These are phyloP conservation scores for Machaerirhynchus nigripectus DNA, from an alignment of 2,113 vertebrate species.

Conservation along the genomic window DNA sequence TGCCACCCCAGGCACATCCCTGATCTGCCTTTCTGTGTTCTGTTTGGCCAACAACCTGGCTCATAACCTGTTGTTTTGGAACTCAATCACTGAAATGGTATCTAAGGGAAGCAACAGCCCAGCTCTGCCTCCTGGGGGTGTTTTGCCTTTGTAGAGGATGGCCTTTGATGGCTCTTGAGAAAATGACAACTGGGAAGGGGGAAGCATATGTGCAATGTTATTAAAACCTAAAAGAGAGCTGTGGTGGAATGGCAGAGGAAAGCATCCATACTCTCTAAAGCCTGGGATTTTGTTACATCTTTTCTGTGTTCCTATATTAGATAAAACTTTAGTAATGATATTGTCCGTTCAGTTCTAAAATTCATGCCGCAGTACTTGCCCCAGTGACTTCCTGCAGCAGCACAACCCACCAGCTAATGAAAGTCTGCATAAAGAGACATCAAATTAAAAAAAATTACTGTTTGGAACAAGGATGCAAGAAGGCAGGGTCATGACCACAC, in stretches of 20 bases:
- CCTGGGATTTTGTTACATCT: not conserved
- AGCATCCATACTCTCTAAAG: not conserved
- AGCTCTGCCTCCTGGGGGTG: not conserved
- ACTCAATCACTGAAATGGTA: not conserved
- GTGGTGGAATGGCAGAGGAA: not conserved
- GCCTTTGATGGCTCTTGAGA: not conserved
- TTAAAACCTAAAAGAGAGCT: not conserved
- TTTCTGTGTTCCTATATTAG: not conserved
- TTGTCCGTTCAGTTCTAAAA: not conserved
- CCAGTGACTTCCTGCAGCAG: not conserved
- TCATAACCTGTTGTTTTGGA: not conserved
- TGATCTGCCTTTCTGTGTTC: not conserved
- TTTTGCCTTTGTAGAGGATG: not conserved
- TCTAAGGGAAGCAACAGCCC: not conserved
- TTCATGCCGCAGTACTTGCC: not conserved
- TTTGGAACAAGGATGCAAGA: not conserved
- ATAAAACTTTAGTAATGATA: not conserved
- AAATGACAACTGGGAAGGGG: not conserved
- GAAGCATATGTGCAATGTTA: not conserved
- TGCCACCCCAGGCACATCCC: fast-evolving
- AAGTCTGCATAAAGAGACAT: not conserved
- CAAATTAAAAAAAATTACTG: not conserved
- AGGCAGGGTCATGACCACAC: not conserved
- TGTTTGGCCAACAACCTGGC: not conserved
- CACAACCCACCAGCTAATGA: fast-evolving